phyloP scores from a whole-genome alignment of 1,140 invertebrate genomes.

The Calephelis nemesis region DNA sequence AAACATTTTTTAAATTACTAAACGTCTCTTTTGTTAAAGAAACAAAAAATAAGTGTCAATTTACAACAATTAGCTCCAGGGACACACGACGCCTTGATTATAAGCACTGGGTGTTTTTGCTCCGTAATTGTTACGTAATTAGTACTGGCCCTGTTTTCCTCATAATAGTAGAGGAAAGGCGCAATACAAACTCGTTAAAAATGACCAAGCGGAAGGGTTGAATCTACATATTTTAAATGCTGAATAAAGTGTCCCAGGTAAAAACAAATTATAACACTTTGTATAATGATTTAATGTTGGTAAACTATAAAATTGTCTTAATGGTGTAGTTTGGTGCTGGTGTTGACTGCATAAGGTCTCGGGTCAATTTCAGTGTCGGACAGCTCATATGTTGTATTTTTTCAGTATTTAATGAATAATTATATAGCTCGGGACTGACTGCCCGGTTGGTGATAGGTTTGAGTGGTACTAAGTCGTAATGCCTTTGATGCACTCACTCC shows the following conservation, averaged over 20 bases:
- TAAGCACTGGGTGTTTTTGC: slow-evolving; percentile 27
- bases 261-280: too few species aligned
- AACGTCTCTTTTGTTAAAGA: slow-evolving; percentile 11
- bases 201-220: slow-evolving; percentile 17
- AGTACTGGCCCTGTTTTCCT: slow-evolving; percentile 29
- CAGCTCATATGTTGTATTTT: too few species aligned
- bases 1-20: not conserved
- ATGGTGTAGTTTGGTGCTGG: too few species aligned
- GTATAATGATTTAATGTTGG: too few species aligned
- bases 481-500: too few species aligned
- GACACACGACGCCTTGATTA: slow-evolving; percentile 32
- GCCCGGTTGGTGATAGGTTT: too few species aligned
- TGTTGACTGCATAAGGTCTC: too few species aligned
- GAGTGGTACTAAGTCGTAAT: too few species aligned
- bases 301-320: too few species aligned
- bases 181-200: slow-evolving; percentile 30
- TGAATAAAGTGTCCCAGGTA: not conserved
- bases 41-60: slow-evolving; percentile 34
- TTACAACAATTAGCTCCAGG: slow-evolving; percentile 33
- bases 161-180: slow-evolving; percentile 26
- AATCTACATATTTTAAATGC: slow-evolving; percentile 19
- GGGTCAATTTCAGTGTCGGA: too few species aligned
- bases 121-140: slow-evolving; percentile 38
- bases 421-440: too few species aligned
- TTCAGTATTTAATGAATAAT: too few species aligned